Conservation (phyloP, 2,888 invertebrate genomes). For the Sturmia bella region DNA sequence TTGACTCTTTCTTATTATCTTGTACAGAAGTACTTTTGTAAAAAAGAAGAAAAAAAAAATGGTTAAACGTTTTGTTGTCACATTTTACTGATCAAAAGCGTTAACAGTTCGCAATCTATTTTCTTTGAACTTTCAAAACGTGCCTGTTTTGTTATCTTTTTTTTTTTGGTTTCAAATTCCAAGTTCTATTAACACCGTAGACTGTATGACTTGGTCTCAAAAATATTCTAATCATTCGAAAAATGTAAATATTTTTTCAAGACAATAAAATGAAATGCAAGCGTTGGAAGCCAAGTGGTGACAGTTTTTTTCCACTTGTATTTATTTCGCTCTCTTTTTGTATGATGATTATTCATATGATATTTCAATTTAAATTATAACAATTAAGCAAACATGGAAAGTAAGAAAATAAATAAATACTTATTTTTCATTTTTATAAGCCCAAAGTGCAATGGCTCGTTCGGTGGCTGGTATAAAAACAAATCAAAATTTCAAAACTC, state of each 20-base stretch:
- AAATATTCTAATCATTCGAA: conserved; percentile 52
- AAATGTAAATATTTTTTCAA: conserved; percentile 54
- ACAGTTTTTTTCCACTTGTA: conserved; percentile 2
- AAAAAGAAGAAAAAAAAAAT: background rate
- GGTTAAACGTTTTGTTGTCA: conserved; percentile 1
- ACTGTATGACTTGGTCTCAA: conserved; percentile 49
- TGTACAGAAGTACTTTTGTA: background rate
- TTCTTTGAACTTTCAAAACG: conserved; percentile 23
- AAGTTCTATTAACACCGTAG: conserved; percentile 31
- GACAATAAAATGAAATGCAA: conserved; percentile 30
- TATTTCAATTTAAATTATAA: background rate
- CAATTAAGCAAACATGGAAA: background rate
- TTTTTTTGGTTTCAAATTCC: background rate
- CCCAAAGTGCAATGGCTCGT: too few relatives aligned
- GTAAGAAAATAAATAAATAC: conserved; percentile 4
- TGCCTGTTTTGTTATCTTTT: conserved; percentile 45
- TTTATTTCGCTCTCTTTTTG: conserved; percentile 10
- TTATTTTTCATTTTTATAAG: conserved; percentile 2
- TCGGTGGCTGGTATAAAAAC: too few relatives aligned
- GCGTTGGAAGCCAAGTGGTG: conserved; percentile 10
- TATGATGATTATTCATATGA: conserved; percentile 20
- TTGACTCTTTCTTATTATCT: too few relatives aligned
- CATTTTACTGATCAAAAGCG: background rate
- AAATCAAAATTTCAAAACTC: too few relatives aligned
- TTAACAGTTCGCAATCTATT: conserved; percentile 21